Evolutionary conservation across 2,797 vertebrate species (phyloP).

Genomic region (Neosilurus mollespiculum): DNA sequence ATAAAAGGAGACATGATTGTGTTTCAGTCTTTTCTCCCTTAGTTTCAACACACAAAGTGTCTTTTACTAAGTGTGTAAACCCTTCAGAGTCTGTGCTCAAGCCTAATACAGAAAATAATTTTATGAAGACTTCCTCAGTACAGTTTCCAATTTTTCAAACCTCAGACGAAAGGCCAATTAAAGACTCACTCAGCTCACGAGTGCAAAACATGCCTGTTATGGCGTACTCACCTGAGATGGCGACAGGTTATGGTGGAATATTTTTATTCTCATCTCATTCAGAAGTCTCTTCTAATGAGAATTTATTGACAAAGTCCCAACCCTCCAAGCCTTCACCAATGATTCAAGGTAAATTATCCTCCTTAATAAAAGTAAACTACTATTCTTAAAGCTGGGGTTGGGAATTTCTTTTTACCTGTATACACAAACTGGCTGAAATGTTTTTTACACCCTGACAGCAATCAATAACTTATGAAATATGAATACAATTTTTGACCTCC

Average conservation of each 20-base stretch:
- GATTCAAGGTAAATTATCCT: slow-evolving; percentile 40
- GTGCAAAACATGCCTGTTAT: neutral
- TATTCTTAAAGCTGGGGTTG: neutral
- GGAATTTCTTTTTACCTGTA: too few relatives aligned
- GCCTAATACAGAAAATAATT: slow-evolving; percentile 7
- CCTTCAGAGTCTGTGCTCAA: neutral
- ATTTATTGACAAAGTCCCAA: slow-evolving; percentile 9
- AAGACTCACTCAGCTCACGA: slow-evolving; percentile 20
- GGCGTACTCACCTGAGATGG: slow-evolving; percentile 30
- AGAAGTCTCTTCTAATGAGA: slow-evolving; percentile 21
- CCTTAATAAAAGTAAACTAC: neutral
- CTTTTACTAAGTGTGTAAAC: slow-evolving; percentile 22
- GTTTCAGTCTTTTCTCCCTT: slow-evolving; percentile 13
- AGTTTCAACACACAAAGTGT: slow-evolving; percentile 13
- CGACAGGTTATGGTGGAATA: slow-evolving; percentile 21
- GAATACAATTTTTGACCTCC: too few relatives aligned
- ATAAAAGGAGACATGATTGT: slow-evolving; percentile 24
- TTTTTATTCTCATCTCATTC: slow-evolving; percentile 6
- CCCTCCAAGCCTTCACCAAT: neutral
- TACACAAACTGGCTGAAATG: too few relatives aligned
- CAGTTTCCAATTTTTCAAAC: slow-evolving; percentile 9
- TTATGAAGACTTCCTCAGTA: neutral
- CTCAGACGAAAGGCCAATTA: neutral
- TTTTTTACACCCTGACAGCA: too few relatives aligned
- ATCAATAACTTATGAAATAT: too few relatives aligned